Conservation (phyloP, 1,140 invertebrate species). For the Heliconius congener region DNA sequence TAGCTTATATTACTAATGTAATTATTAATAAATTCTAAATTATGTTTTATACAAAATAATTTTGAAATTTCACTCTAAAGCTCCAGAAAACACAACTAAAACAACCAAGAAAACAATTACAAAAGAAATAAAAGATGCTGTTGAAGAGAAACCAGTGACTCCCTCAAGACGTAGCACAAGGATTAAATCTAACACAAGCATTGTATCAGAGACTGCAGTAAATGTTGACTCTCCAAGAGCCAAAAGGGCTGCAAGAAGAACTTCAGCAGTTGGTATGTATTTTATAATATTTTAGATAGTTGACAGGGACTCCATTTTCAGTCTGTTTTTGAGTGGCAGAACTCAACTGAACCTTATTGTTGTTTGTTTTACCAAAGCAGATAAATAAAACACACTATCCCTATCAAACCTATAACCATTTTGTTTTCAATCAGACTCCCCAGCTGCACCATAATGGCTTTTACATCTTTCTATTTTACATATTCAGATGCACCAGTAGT, state of each 20-base stretch:
- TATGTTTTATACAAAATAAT: background rate
- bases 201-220: constrained; percentile 57
- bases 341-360: no score
- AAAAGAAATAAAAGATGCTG: constrained; percentile 50
- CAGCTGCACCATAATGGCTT: no score
- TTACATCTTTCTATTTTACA: no score
- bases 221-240: constrained; percentile 63
- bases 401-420: background rate
- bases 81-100: constrained; percentile 36
- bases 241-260: constrained; percentile 64
- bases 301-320: no score
- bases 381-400: no score
- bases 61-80: constrained; percentile 16
- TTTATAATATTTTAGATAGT: background rate
- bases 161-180: constrained; percentile 64
- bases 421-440: no score
- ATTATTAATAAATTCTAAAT: background rate
- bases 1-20: background rate
- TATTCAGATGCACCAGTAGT: no score
- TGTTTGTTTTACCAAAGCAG: no score
- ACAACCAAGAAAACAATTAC: constrained; percentile 45
- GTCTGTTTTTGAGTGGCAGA: no score
- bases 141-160: constrained; percentile 64
- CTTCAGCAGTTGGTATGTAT: constrained; percentile 62
- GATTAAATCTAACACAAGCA: constrained; percentile 68